phyloP scores from a whole-genome alignment of 2,797 vertebrate species.

The Melanotaenia nigrans region DNA sequence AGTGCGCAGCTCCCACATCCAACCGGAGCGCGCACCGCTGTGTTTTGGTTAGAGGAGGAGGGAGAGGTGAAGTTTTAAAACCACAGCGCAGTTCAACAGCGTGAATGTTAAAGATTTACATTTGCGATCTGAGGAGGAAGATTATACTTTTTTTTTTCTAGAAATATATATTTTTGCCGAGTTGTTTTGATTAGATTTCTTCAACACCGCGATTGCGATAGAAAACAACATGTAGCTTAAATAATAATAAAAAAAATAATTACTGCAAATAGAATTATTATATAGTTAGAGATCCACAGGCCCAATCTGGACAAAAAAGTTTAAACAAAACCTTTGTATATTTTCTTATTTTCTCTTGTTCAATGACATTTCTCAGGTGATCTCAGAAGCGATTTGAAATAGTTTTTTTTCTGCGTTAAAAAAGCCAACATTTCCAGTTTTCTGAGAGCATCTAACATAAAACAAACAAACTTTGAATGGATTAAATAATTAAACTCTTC shows the following conservation, averaged over 20 bases:
- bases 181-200: not conserved
- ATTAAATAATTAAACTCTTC: not conserved
- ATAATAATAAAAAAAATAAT: no score
- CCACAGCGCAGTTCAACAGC: slow-evolving; percentile 37
- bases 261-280: no score
- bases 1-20: slow-evolving; percentile 70
- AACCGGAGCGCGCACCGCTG: slow-evolving; percentile 55
- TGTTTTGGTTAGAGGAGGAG: slow-evolving; percentile 69
- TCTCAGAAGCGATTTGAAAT: not conserved
- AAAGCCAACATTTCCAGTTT: not conserved
- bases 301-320: no score
- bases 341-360: no score
- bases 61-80: slow-evolving; percentile 69
- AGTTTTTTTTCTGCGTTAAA: not conserved
- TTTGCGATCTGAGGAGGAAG: not conserved
- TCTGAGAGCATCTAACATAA: not conserved
- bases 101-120: slow-evolving; percentile 5
- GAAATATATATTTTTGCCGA: not conserved
- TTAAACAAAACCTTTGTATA: no score
- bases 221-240: no score
- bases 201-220: not conserved
- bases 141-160: not conserved
- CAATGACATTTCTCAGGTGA: not conserved
- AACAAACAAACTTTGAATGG: not conserved
- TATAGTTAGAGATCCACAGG: no score